These are phyloP conservation scores for Trogon surrucura DNA, from an alignment of 2,113 vertebrate species.

Conservation along the genomic window DNA sequence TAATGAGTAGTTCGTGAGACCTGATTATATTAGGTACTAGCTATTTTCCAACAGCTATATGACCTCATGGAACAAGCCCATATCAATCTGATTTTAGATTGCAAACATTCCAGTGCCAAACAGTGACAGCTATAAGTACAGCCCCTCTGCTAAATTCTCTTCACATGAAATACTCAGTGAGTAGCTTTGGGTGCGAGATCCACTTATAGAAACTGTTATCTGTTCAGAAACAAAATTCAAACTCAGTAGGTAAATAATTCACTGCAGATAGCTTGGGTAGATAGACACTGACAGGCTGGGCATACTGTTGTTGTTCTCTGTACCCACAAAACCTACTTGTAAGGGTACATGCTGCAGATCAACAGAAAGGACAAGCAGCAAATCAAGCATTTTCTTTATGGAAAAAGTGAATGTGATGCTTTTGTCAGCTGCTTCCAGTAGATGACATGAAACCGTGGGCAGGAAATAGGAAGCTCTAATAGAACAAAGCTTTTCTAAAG, in stretches of 20 bases:
- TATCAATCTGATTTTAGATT: background rate
- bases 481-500: constrained; percentile 67
- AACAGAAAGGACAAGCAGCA: constrained; percentile 9
- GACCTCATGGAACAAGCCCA: background rate
- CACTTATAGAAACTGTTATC: background rate
- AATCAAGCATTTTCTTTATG: background rate
- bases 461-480: background rate
- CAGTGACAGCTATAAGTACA: background rate
- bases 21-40: background rate
- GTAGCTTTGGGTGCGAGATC: background rate
- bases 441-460: background rate
- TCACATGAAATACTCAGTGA: background rate
- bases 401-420: background rate
- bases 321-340: background rate
- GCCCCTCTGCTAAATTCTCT: background rate
- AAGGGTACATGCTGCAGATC: background rate
- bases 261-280: background rate
- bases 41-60: background rate
- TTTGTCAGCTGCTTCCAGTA: constrained; percentile 49
- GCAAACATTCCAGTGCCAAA: background rate
- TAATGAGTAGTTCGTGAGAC: background rate
- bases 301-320: background rate
- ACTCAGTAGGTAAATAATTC: constrained; percentile 6
- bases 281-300: background rate
- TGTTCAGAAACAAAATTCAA: background rate